A percentile compares a stretch with the other conserved stretches of the same genome.
phyloP scores from a whole-genome alignment of 35 echinoderm and acorn worm genomes.

The Apostichopus parvimensis region DNA sequence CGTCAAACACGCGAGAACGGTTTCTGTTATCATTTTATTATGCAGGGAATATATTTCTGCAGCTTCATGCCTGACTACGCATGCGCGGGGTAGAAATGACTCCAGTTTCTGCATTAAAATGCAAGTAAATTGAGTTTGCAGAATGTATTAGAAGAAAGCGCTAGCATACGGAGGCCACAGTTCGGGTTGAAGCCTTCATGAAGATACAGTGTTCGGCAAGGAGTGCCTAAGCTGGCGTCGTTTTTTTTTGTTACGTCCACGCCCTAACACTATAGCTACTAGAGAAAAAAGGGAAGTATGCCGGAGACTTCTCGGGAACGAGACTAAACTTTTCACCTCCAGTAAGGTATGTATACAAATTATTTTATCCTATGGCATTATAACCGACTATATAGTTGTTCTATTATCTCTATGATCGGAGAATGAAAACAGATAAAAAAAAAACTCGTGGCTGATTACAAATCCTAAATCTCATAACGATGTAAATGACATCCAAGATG shows the following conservation, averaged over 20 bases:
- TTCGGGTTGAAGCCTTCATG: constrained; percentile 14
- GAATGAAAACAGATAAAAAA: too few species aligned
- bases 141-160: constrained; percentile 48
- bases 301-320: not conserved
- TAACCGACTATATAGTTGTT: too few species aligned
- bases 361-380: too few species aligned
- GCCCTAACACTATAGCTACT: constrained; percentile 29
- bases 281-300: not conserved
- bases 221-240: constrained; percentile 16
- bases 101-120: constrained; percentile 32
- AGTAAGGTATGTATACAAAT: too few species aligned
- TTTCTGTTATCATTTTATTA: constrained; percentile 19
- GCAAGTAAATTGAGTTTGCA: constrained; percentile 40
- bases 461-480: too few species aligned
- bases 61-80: not conserved
- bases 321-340: not conserved
- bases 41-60: not conserved
- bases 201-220: constrained; percentile 36
- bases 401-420: too few species aligned
- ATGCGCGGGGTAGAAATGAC: not conserved
- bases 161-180: constrained; percentile 40
- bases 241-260: constrained; percentile 26
- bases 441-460: too few species aligned
- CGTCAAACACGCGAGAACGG: constrained; percentile 12
- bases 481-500: too few species aligned